Base-by-base conservation (phyloP, 2,888 invertebrate genomes). In the Tachina lurida region DNA sequence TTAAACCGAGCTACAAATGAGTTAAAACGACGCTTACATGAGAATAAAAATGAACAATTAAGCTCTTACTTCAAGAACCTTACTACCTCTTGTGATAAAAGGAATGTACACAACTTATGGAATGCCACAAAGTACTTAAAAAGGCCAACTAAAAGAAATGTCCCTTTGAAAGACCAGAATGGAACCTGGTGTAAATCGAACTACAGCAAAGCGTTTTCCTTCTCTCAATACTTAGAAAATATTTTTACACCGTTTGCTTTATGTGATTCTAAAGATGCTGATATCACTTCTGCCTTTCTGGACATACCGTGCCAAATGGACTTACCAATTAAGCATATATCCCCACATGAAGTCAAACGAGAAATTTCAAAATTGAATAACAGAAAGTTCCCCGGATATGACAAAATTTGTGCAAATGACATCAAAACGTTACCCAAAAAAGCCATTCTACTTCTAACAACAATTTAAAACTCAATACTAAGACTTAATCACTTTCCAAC, bases 1-100 rank as follows among this genome's bases (percentile, higher is more conserved):
- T 76, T 71, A 10, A 83, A 77, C 19, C 47, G 39, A 60, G 60
- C 78, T 15, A 62, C 41, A 15, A 71, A 60, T 9, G 43, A 77
- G 2, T 67, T 75, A 9, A 76, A 73, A 68, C 10, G 49, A 45
- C 31, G 56, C 13, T 41, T 78, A 15, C 52, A 19, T n/a, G 73
- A 62, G 0, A 58, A 15, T 9, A 74, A 62, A 49, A 74, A 62
- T 47, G n/a, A 22, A 31, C 22, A 54, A 1, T 22, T 78, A 5
- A 17, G 54, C 10, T 15, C 2, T 17, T 68, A 58, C 19, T 52
- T 81, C 13, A 75, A 41, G 12, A 54, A 65, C 10, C 39, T 74
- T 22, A 22, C 22, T 22, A 22, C 22, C 22, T 22, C 22, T 2
- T 22, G 22, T 3, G 22, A 22, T 22, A 39, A 13, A 17, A 58